Evolutionary conservation across 2,888 invertebrate species (phyloP).

Genomic region (Lepidocyrtoides sp.): DNA sequence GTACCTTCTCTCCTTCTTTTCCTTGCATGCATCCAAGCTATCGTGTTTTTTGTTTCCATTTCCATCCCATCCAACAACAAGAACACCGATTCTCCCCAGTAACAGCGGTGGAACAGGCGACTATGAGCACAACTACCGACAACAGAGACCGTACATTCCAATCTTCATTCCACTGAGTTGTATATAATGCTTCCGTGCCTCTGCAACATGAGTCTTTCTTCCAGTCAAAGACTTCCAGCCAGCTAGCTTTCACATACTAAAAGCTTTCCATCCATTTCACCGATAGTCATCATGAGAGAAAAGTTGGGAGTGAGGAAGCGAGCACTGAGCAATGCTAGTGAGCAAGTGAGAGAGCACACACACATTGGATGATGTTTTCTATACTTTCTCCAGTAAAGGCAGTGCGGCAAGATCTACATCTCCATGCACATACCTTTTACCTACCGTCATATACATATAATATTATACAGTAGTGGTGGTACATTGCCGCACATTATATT

Average conservation of each 20-base stretch:
- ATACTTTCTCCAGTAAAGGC: background rate
- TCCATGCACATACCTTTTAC: background rate
- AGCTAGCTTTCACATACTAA: slow-evolving; percentile 76
- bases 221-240: slow-evolving; percentile 72
- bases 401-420: slow-evolving; percentile 13
- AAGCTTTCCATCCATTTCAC: slow-evolving; percentile 76
- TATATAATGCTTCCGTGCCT: slow-evolving; percentile 72
- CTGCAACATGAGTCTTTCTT: slow-evolving; percentile 75
- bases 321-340: background rate
- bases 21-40: slow-evolving; percentile 67
- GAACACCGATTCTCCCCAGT: slow-evolving; percentile 60
- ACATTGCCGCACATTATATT: background rate
- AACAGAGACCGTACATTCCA: slow-evolving; percentile 58
- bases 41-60: slow-evolving; percentile 66
- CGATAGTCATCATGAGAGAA: slow-evolving; percentile 74
- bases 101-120: slow-evolving; percentile 47
- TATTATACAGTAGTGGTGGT: too few relatives aligned
- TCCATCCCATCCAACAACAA: slow-evolving; percentile 56
- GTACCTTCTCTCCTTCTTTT: slow-evolving; percentile 52
- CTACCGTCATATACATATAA: too few relatives aligned
- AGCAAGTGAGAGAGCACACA: slow-evolving; percentile 30
- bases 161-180: slow-evolving; percentile 66
- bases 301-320: slow-evolving; percentile 57
- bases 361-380: slow-evolving; percentile 30
- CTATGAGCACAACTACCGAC: background rate